Evolutionary conservation across 2,888 invertebrate species (phyloP).

Genomic region (Trachelus troglodyta): DNA sequence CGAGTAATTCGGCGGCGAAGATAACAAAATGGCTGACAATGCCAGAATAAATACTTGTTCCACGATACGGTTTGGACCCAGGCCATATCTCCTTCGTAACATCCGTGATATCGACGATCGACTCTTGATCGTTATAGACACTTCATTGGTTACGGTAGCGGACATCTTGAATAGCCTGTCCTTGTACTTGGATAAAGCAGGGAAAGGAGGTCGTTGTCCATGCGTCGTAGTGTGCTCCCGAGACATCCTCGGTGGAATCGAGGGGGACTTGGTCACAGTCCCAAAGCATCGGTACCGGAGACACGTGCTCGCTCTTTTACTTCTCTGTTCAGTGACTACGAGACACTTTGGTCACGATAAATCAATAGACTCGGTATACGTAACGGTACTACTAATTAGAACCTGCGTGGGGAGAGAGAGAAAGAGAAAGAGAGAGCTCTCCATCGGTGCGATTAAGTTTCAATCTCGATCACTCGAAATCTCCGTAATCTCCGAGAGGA

Average conservation of each 20-base stretch:
- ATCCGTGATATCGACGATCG: background rate
- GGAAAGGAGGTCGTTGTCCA: background rate
- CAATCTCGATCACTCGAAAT: background rate
- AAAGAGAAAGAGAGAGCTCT: background rate
- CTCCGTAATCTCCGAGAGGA: background rate
- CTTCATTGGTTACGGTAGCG: background rate
- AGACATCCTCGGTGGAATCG: background rate
- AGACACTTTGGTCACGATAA: background rate
- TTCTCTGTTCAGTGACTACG: background rate
- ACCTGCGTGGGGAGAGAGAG: background rate
- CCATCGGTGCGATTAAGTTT: background rate
- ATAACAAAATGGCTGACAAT: background rate
- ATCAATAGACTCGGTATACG: background rate
- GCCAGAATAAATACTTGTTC: background rate
- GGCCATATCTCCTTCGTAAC: background rate
- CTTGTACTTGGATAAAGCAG: background rate
- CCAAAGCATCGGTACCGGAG: background rate
- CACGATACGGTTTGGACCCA: background rate
- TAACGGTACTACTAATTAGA: background rate
- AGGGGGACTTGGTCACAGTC: background rate
- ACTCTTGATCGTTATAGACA: background rate
- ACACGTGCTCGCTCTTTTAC: background rate
- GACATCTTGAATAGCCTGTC: background rate
- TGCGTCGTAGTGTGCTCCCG: background rate
- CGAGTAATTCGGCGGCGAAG: background rate